Percentiles rank a stretch among this genome's conserved stretches.
phyloP scores from a whole-genome alignment of 2,113 vertebrate species.

The Mobula hypostoma region DNA sequence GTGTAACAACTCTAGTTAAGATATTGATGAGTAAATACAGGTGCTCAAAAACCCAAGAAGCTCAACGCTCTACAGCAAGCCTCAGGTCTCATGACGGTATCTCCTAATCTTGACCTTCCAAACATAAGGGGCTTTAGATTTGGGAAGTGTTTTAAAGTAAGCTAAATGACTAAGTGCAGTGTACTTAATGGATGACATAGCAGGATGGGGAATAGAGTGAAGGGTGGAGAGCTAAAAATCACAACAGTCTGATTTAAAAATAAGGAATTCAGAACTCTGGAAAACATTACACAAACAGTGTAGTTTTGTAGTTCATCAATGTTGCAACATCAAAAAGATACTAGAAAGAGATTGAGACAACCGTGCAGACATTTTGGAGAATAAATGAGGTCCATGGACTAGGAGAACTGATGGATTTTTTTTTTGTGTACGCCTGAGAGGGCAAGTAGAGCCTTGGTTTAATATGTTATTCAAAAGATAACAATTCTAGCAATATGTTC shows the following conservation, averaged over 20 bases:
- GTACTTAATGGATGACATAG: too few species aligned
- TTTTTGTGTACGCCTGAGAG: not conserved
- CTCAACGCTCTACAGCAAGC: too few species aligned
- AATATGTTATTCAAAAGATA: not conserved
- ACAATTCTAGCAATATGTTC: not conserved
- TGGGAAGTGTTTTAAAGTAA: too few species aligned
- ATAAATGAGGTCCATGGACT: not conserved
- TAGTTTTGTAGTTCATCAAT: not conserved
- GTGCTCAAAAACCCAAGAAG: too few species aligned
- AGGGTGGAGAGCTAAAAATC: not conserved
- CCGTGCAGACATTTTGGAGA: not conserved
- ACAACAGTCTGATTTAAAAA: not conserved
- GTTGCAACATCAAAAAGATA: not conserved
- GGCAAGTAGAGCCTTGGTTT: not conserved
- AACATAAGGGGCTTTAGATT: too few species aligned
- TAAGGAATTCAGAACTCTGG: not conserved
- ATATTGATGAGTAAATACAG: too few species aligned
- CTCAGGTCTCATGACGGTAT: too few species aligned
- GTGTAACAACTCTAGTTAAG: too few species aligned
- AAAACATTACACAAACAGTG: not conserved
- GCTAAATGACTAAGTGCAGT: too few species aligned
- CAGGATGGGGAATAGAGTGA: too few species aligned
- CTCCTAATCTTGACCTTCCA: too few species aligned
- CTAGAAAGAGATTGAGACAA: not conserved
- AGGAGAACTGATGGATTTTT: slow-evolving; percentile 1